Conservation (phyloP, 2,888 invertebrate species). For the Latrodectus elegans region DNA sequence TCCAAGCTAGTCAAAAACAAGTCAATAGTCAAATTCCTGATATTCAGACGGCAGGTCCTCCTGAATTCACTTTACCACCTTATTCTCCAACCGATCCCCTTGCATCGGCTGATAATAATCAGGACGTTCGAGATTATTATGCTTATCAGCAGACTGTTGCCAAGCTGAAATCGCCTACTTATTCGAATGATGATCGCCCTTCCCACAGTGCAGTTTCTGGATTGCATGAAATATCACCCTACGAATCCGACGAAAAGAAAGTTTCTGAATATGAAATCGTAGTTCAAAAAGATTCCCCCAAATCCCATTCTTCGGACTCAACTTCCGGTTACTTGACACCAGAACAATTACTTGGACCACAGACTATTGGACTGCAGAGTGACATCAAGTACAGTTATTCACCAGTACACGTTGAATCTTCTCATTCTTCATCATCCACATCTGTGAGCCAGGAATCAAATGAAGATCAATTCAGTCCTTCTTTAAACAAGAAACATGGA, state of each 20-base stretch:
- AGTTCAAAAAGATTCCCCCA: neutral
- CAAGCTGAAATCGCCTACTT: constrained; percentile 11
- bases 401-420: constrained; percentile 3
- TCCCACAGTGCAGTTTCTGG: constrained; percentile 6
- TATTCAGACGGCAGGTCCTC: constrained; percentile 6
- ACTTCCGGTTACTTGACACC: constrained; percentile 51
- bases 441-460: constrained; percentile 10
- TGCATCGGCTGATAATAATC: neutral
- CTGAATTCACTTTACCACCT: constrained; percentile 14
- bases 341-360: constrained; percentile 48
- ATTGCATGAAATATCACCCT: constrained; percentile 49
- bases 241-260: constrained; percentile 33
- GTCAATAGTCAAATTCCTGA: constrained; percentile 27
- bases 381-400: constrained; percentile 43
- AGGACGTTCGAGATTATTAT: constrained; percentile 26
- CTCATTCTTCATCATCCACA: neutral
- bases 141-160: constrained; percentile 13
- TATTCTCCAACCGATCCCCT: constrained; percentile 39
- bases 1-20: constrained; percentile 28
- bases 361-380: constrained; percentile 42
- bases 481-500: constrained; percentile 33
- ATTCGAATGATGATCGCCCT: constrained; percentile 5
- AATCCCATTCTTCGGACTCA: neutral
- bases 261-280: neutral
- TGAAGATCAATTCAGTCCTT: neutral